phyloP scores from a whole-genome alignment of 2,797 vertebrate species.

The Poeciliopsis presidionis region DNA sequence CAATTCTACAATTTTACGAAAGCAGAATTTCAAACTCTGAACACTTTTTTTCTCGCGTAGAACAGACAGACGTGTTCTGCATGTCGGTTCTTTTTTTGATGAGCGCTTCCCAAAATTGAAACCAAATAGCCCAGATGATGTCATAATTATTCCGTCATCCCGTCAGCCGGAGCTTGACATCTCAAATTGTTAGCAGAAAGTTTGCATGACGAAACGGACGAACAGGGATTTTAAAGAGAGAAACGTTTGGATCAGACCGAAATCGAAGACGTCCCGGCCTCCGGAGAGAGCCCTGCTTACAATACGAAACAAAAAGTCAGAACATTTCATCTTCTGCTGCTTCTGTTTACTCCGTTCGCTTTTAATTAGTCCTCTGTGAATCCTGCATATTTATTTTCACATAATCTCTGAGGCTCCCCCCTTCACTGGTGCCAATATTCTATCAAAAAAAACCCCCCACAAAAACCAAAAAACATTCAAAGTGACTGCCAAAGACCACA shows the following conservation, averaged over 20 bases:
- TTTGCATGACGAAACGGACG: background rate
- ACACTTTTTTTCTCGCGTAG: background rate
- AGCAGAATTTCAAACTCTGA: background rate
- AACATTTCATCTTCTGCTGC: background rate
- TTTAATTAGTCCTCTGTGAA: constrained; percentile 10
- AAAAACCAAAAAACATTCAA: background rate
- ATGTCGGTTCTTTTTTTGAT: background rate
- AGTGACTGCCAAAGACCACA: background rate
- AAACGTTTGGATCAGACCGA: background rate
- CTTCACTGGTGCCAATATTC: background rate
- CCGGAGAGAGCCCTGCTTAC: background rate
- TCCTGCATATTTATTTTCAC: constrained; percentile 2
- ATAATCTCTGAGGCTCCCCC: background rate
- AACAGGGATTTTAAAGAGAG: background rate
- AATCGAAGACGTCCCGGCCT: background rate
- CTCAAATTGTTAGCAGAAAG: background rate
- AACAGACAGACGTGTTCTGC: background rate
- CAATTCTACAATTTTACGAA: background rate
- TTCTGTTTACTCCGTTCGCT: constrained; percentile 4
- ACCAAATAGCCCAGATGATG: background rate
- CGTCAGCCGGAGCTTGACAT: background rate
- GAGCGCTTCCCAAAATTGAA: background rate
- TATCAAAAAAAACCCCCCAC: too few species aligned
- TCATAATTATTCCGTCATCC: background rate
- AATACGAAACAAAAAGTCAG: background rate